phyloP scores from a whole-genome alignment of 2,113 vertebrate species.

The Pelecanoides urinatrix region DNA sequence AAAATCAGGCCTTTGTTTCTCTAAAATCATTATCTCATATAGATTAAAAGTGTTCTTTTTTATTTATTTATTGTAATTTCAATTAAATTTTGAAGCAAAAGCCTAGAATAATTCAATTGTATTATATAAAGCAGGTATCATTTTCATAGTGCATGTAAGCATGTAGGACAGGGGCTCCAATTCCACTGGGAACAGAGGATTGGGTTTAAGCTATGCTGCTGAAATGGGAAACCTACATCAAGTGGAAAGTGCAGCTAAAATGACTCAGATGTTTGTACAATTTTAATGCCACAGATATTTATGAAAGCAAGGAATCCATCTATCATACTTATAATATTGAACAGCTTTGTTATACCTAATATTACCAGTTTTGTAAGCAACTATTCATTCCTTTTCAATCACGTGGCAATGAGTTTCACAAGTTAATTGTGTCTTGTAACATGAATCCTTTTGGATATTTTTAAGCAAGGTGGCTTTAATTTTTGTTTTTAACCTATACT shows the following conservation, averaged over 20 bases:
- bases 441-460: background rate
- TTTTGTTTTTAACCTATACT: background rate
- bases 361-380: background rate
- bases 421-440: background rate
- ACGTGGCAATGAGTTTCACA: background rate
- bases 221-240: background rate
- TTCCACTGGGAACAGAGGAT: background rate
- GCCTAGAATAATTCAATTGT: background rate
- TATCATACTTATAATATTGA: background rate
- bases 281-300: background rate
- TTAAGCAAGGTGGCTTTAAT: background rate
- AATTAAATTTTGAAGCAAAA: background rate
- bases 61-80: background rate
- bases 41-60: background rate
- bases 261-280: background rate
- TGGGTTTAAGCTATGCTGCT: background rate
- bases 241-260: background rate
- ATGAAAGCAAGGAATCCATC: background rate
- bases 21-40: background rate
- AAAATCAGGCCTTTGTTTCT: background rate
- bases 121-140: background rate
- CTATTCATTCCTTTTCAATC: background rate
- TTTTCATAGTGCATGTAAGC: background rate
- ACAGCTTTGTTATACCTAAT: background rate
- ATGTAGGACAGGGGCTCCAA: background rate